Evolutionary conservation across 2,797 vertebrate genomes (phyloP).

Genomic region (Enteromius unitaeniatus): DNA sequence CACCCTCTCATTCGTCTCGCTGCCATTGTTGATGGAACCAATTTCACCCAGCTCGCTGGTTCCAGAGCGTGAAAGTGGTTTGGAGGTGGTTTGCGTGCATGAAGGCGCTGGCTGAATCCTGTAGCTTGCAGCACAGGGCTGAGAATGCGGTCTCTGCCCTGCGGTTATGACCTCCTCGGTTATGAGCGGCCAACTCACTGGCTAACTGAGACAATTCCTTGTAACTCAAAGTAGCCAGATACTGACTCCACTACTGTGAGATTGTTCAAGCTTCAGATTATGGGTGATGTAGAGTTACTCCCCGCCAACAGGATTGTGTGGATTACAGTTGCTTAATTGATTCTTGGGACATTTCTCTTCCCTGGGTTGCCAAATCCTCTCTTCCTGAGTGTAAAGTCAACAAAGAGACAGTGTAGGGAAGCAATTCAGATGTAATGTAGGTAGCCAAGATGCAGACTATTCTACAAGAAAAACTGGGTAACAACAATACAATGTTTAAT

Average conservation of each 20-base stretch:
- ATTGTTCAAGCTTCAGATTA: slow-evolving; percentile 12
- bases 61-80: slow-evolving; percentile 65
- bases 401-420: background rate
- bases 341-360: slow-evolving; percentile 30
- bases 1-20: slow-evolving; percentile 61
- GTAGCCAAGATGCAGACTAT: background rate
- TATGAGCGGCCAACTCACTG: slow-evolving; percentile 23
- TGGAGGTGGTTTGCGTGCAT: slow-evolving; percentile 41
- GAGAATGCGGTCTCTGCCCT: slow-evolving; percentile 19
- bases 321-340: slow-evolving; percentile 45
- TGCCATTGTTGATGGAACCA: slow-evolving; percentile 64
- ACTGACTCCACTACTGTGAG: slow-evolving; percentile 6
- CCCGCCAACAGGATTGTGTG: slow-evolving; percentile 24
- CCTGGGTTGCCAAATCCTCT: slow-evolving; percentile 16
- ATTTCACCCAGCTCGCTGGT: slow-evolving; percentile 61
- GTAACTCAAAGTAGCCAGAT: slow-evolving; percentile 5
- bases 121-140: background rate
- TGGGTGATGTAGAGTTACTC: slow-evolving; percentile 8
- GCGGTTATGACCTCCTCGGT: slow-evolving; percentile 25
- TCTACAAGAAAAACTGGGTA: background rate
- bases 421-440: background rate
- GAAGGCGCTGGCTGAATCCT: slow-evolving; percentile 28
- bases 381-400: slow-evolving; percentile 27
- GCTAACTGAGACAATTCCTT: slow-evolving; percentile 1
- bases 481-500: too few relatives aligned